Conservation (phyloP, 2,888 invertebrate species). For the Drosophila kambysellisi region DNA sequence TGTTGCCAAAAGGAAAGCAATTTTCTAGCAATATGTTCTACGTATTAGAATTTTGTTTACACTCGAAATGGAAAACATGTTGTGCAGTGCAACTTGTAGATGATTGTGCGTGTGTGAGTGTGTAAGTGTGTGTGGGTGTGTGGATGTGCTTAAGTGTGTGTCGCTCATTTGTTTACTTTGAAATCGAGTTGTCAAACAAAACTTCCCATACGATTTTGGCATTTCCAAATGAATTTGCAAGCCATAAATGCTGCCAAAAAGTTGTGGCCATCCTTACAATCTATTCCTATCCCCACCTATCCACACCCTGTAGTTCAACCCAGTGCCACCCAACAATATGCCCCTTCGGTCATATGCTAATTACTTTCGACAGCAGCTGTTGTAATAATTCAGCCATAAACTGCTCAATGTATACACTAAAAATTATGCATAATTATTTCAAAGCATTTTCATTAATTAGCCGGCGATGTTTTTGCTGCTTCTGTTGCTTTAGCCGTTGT, state of each 20-base stretch:
- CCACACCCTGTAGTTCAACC: not conserved
- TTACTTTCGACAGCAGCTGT: conserved; percentile 74
- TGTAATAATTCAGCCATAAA: conserved; percentile 79
- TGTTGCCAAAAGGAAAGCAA: conserved; percentile 79
- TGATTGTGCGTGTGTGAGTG: conserved; percentile 15
- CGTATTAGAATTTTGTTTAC: conserved; percentile 80
- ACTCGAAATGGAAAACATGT: conserved; percentile 80
- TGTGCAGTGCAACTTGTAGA: conserved; percentile 72
- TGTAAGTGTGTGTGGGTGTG: conserved; percentile 9
- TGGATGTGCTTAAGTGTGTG: conserved; percentile 29
- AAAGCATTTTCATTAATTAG: conserved; percentile 83
- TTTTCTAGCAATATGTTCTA: conserved; percentile 76
- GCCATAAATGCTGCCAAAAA: conserved; percentile 39
- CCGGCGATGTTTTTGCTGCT: conserved; percentile 48
- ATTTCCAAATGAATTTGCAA: conserved; percentile 56
- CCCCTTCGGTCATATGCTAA: conserved; percentile 68
- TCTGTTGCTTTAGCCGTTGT: conserved; percentile 17
- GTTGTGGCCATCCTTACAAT: conserved; percentile 17
- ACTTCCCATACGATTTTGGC: conserved; percentile 39
- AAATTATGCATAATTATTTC: conserved; percentile 84
- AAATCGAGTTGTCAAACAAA: conserved; percentile 72
- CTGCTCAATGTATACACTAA: conserved; percentile 82
- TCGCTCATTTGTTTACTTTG: conserved; percentile 75
- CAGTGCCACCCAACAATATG: conserved; percentile 13
- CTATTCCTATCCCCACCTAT: conserved; percentile 1